phyloP scores from a whole-genome alignment of 2,888 invertebrate species.

The Diarsia rubi region DNA sequence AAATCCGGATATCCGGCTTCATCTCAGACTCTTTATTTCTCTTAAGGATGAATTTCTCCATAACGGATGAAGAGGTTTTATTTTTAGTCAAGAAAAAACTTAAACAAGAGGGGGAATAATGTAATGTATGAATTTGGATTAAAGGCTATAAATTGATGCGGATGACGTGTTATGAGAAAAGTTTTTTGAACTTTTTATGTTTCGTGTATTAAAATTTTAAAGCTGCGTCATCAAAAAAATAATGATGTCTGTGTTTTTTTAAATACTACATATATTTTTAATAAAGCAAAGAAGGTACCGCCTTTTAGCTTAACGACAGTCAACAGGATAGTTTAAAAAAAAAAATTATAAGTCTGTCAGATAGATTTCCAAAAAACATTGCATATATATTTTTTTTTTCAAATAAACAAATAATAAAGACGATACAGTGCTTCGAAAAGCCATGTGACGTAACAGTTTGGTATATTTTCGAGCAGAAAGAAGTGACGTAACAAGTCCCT shows the following conservation, averaged over 20 bases:
- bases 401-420: no score
- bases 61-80: constrained; percentile 40
- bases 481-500: no score
- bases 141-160: constrained; percentile 5
- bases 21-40: constrained; percentile 75
- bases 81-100: constrained; percentile 49
- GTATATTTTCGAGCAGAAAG: no score
- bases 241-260: background rate
- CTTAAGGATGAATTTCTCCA: constrained; percentile 72
- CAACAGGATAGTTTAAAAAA: no score
- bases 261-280: background rate
- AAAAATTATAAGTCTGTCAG: no score
- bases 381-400: no score
- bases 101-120: constrained; percentile 43
- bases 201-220: background rate
- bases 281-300: background rate
- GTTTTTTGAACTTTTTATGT: background rate
- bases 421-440: no score
- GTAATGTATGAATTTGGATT: constrained; percentile 16
- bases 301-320: background rate
- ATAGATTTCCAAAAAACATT: no score
- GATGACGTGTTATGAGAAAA: background rate
- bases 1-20: constrained; percentile 83
- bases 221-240: background rate
- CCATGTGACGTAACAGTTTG: no score